A percentile compares a stretch with the other conserved stretches of the same genome.
phyloP scores from a whole-genome alignment of 1,140 invertebrate genomes.

The Drosophila pseudoobscura region DNA sequence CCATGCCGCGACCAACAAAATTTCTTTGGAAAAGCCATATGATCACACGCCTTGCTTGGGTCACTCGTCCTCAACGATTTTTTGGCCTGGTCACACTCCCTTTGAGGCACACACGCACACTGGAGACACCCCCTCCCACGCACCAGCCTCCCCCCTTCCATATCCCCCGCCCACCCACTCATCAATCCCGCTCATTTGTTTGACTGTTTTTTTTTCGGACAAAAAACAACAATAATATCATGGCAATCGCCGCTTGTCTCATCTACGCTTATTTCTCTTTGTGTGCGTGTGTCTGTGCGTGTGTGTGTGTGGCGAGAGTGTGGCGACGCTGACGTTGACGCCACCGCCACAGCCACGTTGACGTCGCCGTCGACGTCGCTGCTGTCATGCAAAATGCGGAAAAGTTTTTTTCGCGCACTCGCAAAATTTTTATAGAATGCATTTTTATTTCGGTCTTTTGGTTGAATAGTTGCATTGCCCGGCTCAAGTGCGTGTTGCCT shows the following conservation, averaged over 20 bases:
- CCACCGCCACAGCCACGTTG: constrained; percentile 8
- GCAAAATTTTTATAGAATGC: constrained; percentile 81
- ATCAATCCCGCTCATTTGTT: constrained; percentile 57
- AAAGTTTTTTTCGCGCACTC: constrained; percentile 80
- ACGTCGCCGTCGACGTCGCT: constrained; percentile 12
- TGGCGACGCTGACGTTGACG: constrained; percentile 42
- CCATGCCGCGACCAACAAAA: no score
- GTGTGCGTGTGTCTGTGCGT: constrained; percentile 22
- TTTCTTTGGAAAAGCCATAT: no score
- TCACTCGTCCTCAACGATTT: no score
- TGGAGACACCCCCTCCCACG: no score
- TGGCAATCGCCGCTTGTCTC: constrained; percentile 50
- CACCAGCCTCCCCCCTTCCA: no score
- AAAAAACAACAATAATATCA: constrained; percentile 57
- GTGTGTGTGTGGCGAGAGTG: constrained; percentile 18
- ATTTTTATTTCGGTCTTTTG: constrained; percentile 81
- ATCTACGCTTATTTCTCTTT: constrained; percentile 11
- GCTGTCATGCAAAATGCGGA: constrained; percentile 77
- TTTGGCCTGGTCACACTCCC: no score
- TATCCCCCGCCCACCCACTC: constrained; percentile 18
- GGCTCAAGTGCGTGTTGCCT: constrained; percentile 53
- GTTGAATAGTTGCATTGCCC: constrained; percentile 79
- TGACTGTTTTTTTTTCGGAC: constrained; percentile 60
- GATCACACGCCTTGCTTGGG: neutral
- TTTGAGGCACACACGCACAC: no score